phyloP scores from a whole-genome alignment of 1,140 invertebrate species.

The Sinonovacula constricta region DNA sequence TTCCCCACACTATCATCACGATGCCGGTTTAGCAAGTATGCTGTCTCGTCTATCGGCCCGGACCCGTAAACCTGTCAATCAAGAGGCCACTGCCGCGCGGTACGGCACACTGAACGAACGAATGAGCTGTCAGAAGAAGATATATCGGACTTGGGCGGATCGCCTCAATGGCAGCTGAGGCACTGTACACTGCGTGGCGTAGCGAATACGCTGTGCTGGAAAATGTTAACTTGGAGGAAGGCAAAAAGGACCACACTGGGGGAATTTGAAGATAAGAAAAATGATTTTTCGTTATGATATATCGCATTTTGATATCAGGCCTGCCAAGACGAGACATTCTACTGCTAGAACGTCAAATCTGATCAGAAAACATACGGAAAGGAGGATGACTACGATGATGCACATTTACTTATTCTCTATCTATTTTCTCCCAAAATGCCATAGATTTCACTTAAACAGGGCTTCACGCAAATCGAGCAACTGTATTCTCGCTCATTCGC shows the following conservation, averaged over 20 bases:
- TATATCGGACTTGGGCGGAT: constrained; percentile 43
- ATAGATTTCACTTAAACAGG: background rate
- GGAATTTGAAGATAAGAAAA: constrained; percentile 51
- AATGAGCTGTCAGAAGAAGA: constrained; percentile 74
- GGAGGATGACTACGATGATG: too few relatives aligned
- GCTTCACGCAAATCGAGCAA: background rate
- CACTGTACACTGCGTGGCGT: constrained; percentile 1
- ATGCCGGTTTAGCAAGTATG: constrained; percentile 72
- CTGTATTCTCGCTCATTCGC: background rate
- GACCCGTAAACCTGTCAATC: constrained; percentile 76
- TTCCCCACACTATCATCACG: constrained; percentile 73
- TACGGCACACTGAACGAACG: constrained; percentile 66
- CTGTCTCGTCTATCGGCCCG: constrained; percentile 74
- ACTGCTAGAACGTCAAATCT: background rate
- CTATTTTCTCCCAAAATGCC: background rate
- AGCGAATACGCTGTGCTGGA: background rate
- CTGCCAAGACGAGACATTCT: background rate
- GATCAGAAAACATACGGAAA: background rate
- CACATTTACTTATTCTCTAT: too few relatives aligned
- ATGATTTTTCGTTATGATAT: constrained; percentile 55
- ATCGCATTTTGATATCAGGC: constrained; percentile 51
- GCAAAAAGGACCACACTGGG: constrained; percentile 45
- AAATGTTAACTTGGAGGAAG: constrained; percentile 20
- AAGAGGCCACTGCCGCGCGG: constrained; percentile 68
- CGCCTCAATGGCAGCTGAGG: constrained; percentile 19